phyloP scores from a whole-genome alignment of 1,140 invertebrate genomes.

The Gryon sp. region DNA sequence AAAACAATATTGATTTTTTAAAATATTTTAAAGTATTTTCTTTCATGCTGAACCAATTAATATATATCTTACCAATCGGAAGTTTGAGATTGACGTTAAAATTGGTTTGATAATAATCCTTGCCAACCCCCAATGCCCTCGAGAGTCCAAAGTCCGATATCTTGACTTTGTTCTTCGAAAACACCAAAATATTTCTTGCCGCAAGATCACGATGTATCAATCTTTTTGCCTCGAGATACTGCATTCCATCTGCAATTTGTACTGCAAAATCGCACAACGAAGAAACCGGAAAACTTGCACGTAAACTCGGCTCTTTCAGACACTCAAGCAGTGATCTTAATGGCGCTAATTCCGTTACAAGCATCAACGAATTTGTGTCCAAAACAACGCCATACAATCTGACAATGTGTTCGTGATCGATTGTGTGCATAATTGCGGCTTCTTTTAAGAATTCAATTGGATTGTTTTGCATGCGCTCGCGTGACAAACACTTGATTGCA shows the following conservation, averaged over 20 bases:
- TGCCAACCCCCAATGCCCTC: conserved; percentile 96
- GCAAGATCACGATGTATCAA: conserved; percentile 97
- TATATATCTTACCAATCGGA: conserved; percentile 85
- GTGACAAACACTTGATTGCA: conserved; percentile 96
- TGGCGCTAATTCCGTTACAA: conserved; percentile 97
- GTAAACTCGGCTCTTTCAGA: conserved; percentile 93
- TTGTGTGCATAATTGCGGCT: conserved; percentile 98
- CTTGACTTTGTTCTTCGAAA: conserved; percentile 97
- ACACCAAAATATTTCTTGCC: conserved; percentile 96
- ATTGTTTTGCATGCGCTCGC: conserved; percentile 96
- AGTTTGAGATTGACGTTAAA: conserved; percentile 98
- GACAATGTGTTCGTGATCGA: conserved; percentile 98
- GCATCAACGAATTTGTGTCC: conserved; percentile 95
- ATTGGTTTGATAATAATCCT: conserved; percentile 99
- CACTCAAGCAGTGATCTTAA: conserved; percentile 96
- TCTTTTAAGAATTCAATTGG: conserved; percentile 98
- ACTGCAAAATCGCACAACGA: conserved; percentile 94
- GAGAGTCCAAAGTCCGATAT: conserved; percentile 99
- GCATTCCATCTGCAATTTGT: conserved; percentile 98
- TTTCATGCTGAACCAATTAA: not conserved
- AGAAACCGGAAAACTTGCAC: conserved; percentile 92
- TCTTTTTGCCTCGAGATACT: conserved; percentile 95
- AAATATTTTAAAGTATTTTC: no score
- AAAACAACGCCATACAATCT: conserved; percentile 97
- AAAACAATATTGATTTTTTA: no score